A percentile compares a stretch with the other conserved stretches of the same genome.
These are phyloP conservation scores for Megaleporinus macrocephalus DNA, from an alignment of 2,113 vertebrate genomes.

Conservation along the genomic window DNA sequence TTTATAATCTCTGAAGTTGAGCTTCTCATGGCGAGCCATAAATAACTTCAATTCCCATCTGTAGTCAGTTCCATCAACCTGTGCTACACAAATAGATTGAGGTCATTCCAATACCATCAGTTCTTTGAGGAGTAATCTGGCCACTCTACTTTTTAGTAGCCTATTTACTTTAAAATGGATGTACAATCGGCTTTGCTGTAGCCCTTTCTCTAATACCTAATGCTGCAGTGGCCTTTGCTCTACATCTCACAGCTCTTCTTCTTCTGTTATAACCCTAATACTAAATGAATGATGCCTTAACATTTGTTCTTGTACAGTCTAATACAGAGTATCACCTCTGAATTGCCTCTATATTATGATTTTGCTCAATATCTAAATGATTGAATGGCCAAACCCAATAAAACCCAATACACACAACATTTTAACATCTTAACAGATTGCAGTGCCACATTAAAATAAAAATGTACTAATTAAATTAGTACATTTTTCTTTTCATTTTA, in stretches of 20 bases:
- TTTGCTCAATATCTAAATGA: too few species aligned
- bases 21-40: background rate
- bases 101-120: background rate
- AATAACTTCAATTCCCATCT: background rate
- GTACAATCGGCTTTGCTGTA: background rate
- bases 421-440: too few species aligned
- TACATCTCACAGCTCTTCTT: background rate
- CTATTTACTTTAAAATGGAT: background rate
- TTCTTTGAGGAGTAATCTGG: conserved; percentile 14
- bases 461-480: too few species aligned
- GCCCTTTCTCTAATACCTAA: background rate
- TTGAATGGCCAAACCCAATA: too few species aligned
- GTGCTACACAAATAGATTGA: conserved; percentile 1
- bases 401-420: too few species aligned
- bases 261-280: background rate
- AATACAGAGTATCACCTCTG: too few species aligned
- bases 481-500: too few species aligned
- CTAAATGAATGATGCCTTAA: background rate
- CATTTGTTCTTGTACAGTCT: too few species aligned
- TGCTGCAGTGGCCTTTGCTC: background rate
- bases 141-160: conserved; percentile 12
- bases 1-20: background rate
- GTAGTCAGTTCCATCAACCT: background rate
- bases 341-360: too few species aligned
- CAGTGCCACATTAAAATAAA: too few species aligned